These are phyloP conservation scores for Drosophila ananassae DNA, from an alignment of 1,140 invertebrate genomes.

Conservation along the genomic window DNA sequence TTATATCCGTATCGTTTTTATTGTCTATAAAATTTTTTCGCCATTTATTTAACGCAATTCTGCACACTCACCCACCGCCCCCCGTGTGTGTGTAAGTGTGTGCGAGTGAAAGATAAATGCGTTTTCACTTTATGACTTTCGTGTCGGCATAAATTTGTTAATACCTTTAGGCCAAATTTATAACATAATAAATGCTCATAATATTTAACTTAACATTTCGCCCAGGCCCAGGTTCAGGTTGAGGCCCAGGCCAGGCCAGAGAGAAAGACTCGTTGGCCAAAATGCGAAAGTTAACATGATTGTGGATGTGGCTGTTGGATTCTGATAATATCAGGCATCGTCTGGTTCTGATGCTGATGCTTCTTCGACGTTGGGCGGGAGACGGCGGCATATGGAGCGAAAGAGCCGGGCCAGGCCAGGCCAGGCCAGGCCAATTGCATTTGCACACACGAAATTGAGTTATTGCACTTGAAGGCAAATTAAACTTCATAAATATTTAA, in stretches of 20 bases:
- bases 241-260: conserved; percentile 20
- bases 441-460: conserved; percentile 78
- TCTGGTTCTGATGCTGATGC: conserved; percentile 31
- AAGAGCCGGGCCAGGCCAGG: conserved; percentile 2
- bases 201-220: conserved; percentile 81
- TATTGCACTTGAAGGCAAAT: conserved; percentile 84
- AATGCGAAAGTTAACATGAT: conserved; percentile 74
- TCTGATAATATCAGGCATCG: conserved; percentile 68
- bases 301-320: conserved; percentile 35
- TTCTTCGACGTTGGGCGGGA: conserved; percentile 36
- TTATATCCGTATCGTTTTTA: conserved; percentile 65
- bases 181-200: conserved; percentile 84
- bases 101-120: conserved; percentile 76
- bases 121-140: conserved; percentile 83
- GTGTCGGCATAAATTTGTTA: conserved; percentile 83
- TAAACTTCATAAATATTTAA: conserved; percentile 84
- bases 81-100: conserved; percentile 19
- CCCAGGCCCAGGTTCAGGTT: conserved; percentile 30
- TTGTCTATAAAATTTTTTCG: conserved; percentile 72
- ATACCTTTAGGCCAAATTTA: conserved; percentile 84
- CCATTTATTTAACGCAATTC: conserved; percentile 61
- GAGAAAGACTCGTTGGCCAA: conserved; percentile 55
- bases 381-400: conserved; percentile 3
- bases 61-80: background rate
- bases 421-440: conserved; percentile 13